Base-by-base conservation (phyloP, 2,113 vertebrate species). In the Sander lucioperca region DNA sequence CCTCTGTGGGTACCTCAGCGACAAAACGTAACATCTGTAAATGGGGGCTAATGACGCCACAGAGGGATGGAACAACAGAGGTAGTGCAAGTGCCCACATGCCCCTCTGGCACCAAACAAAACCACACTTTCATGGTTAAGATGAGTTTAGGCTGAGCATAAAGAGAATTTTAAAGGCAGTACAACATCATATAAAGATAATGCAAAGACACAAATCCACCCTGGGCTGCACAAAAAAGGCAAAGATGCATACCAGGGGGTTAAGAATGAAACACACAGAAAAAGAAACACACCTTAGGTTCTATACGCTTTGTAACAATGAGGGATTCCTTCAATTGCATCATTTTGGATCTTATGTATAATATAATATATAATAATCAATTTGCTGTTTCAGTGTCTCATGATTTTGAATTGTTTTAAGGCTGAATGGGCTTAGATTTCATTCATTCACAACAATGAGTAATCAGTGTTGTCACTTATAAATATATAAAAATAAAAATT, bases 21-120 rank as follows among this genome's bases (percentile, higher is more conserved):
- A 72, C 67, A 77, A 39, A 54, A 27, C 18, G 50, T 54, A 62
- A 72, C 6, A 6, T 80, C 23, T 77, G 77, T 80, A 83, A 23
- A 45, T 63, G 70, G 62, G 50, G 39, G 79, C 83, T 74, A 88
- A 71, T 74, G 67, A 83, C 69, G 45, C 59, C 68, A 75, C 10
- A 5, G 69, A 62, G 56, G 25, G 66, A 74, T 33, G 18, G 50
- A 25, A 47, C 56, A 48, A 36, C 25, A 58, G 53, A 51, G n/a
- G 43, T 14, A 63, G n/a, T 57, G 14, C 12, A 65, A 71, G 57
- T 23, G 27, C 25, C 73, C 39, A 51, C 6, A 57, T 70, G 61
- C 13, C 15, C 30, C 30, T 80, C 61, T 61, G 33, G 33, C 65
- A 74, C 23, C 53, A 80, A 86, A 70, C 15, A 58, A 63, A 83